Evolutionary conservation across 92 coral and sea anemone genomes (phyloP).

Genomic region (Epizoanthus scotinus): DNA sequence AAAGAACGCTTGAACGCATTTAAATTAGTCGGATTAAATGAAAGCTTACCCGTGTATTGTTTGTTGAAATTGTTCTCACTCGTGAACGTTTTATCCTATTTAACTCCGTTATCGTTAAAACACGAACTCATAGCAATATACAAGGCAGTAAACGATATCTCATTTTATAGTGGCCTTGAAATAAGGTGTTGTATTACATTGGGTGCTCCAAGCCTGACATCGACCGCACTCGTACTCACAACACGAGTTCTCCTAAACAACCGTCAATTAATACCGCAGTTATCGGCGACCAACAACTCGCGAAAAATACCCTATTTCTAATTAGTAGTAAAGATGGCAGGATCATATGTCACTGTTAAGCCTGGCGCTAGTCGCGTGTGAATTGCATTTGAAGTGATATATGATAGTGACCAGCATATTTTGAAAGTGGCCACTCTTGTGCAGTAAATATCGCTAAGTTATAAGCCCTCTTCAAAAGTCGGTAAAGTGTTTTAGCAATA

Average conservation of each 20-base stretch:
- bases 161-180: background rate
- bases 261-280: conserved; percentile 58
- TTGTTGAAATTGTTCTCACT: conserved; percentile 12
- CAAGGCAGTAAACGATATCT: background rate
- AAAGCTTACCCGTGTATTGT: conserved; percentile 37
- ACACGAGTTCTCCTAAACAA: conserved; percentile 92
- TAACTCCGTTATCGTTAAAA: background rate
- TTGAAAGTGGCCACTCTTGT: background rate
- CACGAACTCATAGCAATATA: background rate
- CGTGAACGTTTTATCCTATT: background rate
- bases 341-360: conserved; percentile 49
- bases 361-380: conserved; percentile 2
- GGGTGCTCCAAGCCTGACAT: background rate
- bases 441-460: conserved; percentile 1
- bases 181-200: conserved; percentile 17
- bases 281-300: conserved; percentile 20
- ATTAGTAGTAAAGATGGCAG: conserved; percentile 24
- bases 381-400: conserved; percentile 20
- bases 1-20: conserved; percentile 47
- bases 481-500: conserved; percentile 18
- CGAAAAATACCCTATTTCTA: conserved; percentile 37
- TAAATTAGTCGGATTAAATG: conserved; percentile 54
- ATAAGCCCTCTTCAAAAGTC: conserved; percentile 23
- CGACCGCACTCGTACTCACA: conserved; percentile 48
- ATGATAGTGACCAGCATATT: conserved; percentile 14